Percentiles rank a stretch among this genome's conserved stretches.
Evolutionary conservation across 2,113 vertebrate species (phyloP).

Genomic region (Xerus inauris): DNA sequence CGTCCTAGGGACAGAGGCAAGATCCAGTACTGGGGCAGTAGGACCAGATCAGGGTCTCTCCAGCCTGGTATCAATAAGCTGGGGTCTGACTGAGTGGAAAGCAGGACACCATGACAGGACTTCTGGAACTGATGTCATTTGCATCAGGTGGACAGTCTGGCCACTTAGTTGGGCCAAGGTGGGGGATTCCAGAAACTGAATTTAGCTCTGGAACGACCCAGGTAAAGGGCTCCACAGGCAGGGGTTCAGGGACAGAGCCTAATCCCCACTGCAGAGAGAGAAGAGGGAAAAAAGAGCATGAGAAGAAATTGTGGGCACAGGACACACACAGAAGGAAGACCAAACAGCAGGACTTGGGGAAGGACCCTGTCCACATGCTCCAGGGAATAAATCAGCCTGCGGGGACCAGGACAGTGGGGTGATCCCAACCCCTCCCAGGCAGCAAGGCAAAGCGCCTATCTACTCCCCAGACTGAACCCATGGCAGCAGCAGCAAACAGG

Average conservation of each 20-base stretch:
- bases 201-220: neutral
- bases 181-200: neutral
- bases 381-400: neutral
- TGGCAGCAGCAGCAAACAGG: neutral
- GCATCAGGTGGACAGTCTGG: neutral
- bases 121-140: neutral
- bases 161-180: neutral
- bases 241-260: neutral
- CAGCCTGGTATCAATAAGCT: neutral
- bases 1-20: neutral
- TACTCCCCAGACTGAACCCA: neutral
- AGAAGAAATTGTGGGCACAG: neutral
- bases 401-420: neutral
- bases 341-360: too few species aligned
- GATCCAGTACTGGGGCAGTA: neutral
- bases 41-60: neutral
- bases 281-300: accelerated
- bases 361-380: neutral
- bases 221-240: neutral
- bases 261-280: neutral
- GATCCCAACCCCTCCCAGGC: neutral
- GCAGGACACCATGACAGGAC: too few species aligned
- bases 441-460: neutral
- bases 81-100: neutral
- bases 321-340: neutral